Percentiles rank a stretch among this genome's conserved stretches.
phyloP scores from a whole-genome alignment of 2,797 vertebrate genomes.

The Pterois miles region DNA sequence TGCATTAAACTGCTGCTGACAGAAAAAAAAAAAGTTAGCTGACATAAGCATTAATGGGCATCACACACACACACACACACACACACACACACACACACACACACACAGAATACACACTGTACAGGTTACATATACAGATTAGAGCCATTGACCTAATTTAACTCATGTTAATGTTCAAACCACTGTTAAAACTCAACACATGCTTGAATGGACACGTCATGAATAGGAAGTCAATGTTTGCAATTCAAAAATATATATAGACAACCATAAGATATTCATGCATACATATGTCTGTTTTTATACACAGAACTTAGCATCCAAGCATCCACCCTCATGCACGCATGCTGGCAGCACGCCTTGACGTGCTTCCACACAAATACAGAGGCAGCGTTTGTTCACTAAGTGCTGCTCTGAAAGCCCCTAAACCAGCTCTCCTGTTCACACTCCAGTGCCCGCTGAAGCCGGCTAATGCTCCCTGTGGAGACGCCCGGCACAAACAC shows the following conservation, averaged over 20 bases:
- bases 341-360: not conserved
- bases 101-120: not conserved
- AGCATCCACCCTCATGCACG: not conserved
- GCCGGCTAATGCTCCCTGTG: constrained; percentile 47
- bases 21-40: constrained; percentile 21
- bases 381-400: constrained; percentile 33
- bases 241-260: not conserved
- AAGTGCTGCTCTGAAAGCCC: constrained; percentile 60
- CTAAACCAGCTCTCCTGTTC: constrained; percentile 47
- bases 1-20: constrained; percentile 39
- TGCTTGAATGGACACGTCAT: not conserved
- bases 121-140: not conserved
- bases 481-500: constrained; percentile 31
- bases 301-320: not conserved
- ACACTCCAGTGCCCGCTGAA: constrained; percentile 51
- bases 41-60: constrained; percentile 35
- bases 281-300: constrained; percentile 9
- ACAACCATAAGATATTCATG: constrained; percentile 12
- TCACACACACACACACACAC: not conserved
- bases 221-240: not conserved
- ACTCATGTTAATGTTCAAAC: not conserved
- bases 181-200: not conserved
- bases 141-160: not conserved
- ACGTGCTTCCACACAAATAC: constrained; percentile 22
- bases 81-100: not conserved